phyloP scores from a whole-genome alignment of 2,113 vertebrate species.

The Apodemus sylvaticus region DNA sequence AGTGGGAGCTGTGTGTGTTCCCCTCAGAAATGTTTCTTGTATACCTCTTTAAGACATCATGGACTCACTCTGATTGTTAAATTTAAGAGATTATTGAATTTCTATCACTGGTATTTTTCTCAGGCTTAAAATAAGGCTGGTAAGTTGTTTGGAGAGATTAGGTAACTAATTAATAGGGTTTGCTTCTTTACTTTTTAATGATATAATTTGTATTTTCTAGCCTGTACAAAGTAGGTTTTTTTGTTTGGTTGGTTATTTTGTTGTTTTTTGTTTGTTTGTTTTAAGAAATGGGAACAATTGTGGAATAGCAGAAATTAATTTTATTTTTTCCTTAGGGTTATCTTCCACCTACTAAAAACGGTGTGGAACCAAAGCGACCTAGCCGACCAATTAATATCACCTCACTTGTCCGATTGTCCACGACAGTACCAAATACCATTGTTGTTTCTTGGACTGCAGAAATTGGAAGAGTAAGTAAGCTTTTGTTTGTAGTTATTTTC shows the following conservation, averaged over 20 bases:
- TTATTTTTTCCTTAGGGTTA: conserved; percentile 90
- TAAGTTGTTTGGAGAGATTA: conserved; percentile 16
- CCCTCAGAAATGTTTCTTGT: conserved; percentile 7
- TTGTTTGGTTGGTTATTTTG: background rate
- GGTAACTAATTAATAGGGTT: conserved; percentile 18
- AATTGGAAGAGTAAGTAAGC: conserved; percentile 94
- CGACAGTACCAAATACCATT: conserved; percentile 98
- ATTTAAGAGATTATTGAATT: conserved; percentile 50
- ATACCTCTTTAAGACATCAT: background rate
- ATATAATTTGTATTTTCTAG: conserved; percentile 36
- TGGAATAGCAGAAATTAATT: conserved; percentile 60
- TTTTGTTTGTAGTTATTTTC: background rate
- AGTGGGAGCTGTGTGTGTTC: background rate
- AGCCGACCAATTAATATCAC: conserved; percentile 99
- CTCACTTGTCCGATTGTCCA: conserved; percentile 96
- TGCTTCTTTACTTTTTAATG: conserved; percentile 1
- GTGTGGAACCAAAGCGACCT: conserved; percentile 99
- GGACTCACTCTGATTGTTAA: conserved; percentile 38
- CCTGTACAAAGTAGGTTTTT: background rate
- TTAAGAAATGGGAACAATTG: conserved; percentile 28
- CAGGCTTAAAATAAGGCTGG: background rate
- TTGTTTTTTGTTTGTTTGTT: background rate
- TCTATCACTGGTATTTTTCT: conserved; percentile 34
- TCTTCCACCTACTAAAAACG: conserved; percentile 99
- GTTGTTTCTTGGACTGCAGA: conserved; percentile 98